These are phyloP conservation scores for Dusona sp. DNA, from an alignment of 2,888 invertebrate genomes.

Conservation along the genomic window DNA sequence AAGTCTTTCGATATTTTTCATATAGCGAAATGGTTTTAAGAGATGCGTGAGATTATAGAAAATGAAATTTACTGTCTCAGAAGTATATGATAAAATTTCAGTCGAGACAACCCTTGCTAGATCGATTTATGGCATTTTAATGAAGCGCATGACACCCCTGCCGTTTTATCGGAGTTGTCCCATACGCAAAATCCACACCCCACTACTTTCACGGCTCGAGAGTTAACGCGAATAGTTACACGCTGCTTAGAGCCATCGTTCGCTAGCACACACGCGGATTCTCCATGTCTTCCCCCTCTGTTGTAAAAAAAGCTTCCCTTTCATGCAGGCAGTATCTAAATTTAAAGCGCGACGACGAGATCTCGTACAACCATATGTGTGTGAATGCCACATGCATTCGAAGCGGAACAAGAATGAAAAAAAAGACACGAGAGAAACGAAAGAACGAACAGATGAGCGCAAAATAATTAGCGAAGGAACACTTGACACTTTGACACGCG, in stretches of 20 bases:
- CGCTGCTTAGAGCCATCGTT: conserved; percentile 67
- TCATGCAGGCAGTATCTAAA: conserved; percentile 69
- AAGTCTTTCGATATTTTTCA: not conserved
- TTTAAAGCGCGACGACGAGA: conserved; percentile 68
- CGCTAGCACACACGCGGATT: conserved; percentile 55
- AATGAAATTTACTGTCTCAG: conserved; percentile 31
- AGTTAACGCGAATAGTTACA: conserved; percentile 70
- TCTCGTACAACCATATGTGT: conserved; percentile 46
- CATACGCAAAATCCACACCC: conserved; percentile 64
- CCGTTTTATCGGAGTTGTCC: conserved; percentile 50
- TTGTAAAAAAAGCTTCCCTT: conserved; percentile 62
- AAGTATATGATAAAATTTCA: conserved; percentile 47
- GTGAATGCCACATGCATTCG: conserved; percentile 61
- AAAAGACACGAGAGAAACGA: conserved; percentile 31
- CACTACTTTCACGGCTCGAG: conserved; percentile 67
- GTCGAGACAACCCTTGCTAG: conserved; percentile 47
- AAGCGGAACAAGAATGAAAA: conserved; percentile 48
- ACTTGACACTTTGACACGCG: conserved; percentile 68
- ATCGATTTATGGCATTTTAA: conserved; percentile 73
- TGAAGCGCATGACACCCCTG: conserved; percentile 67
- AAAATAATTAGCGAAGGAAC: conserved; percentile 71
- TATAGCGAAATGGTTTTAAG: not conserved
- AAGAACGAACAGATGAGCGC: conserved; percentile 62
- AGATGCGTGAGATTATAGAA: conserved; percentile 21
- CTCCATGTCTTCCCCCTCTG: conserved; percentile 35